These are phyloP conservation scores for Drosophila infuscata DNA, from an alignment of 2,888 invertebrate genomes.

Conservation along the genomic window DNA sequence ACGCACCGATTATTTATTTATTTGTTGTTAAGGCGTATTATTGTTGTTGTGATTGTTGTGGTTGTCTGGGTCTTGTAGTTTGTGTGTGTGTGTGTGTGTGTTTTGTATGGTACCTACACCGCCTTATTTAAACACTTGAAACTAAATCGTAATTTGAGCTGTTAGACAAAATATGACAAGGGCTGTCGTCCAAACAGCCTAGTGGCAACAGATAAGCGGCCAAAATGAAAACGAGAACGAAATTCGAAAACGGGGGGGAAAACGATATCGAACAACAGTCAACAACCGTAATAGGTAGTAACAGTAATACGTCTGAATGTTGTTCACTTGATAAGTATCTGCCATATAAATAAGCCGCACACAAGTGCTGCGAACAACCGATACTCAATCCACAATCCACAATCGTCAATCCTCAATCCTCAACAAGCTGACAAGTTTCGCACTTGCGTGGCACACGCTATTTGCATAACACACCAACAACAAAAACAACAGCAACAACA, in stretches of 20 bases:
- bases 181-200: conserved; percentile 40
- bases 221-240: conserved; percentile 28
- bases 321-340: conserved; percentile 65
- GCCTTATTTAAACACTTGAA: conserved; percentile 70
- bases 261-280: conserved; percentile 47
- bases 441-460: conserved; percentile 74
- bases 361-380: conserved; percentile 35
- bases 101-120: conserved; percentile 36
- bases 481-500: neutral
- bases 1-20: conserved; percentile 75
- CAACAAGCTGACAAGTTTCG: conserved; percentile 66
- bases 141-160: conserved; percentile 81
- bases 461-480: conserved; percentile 41
- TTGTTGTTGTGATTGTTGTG: conserved; percentile 12
- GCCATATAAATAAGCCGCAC: conserved; percentile 60
- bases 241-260: conserved; percentile 27
- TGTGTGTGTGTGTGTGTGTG: neutral
- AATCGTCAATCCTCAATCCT: conserved; percentile 40
- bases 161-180: conserved; percentile 78
- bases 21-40: conserved; percentile 35
- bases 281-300: conserved; percentile 42
- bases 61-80: conserved; percentile 51
- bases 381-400: conserved; percentile 13
- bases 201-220: conserved; percentile 29
- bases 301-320: conserved; percentile 21